A percentile compares a stretch with the other conserved stretches of the same genome.
These are phyloP conservation scores for Drosophila incognita DNA, from an alignment of 2,888 invertebrate species.

Conservation along the genomic window DNA sequence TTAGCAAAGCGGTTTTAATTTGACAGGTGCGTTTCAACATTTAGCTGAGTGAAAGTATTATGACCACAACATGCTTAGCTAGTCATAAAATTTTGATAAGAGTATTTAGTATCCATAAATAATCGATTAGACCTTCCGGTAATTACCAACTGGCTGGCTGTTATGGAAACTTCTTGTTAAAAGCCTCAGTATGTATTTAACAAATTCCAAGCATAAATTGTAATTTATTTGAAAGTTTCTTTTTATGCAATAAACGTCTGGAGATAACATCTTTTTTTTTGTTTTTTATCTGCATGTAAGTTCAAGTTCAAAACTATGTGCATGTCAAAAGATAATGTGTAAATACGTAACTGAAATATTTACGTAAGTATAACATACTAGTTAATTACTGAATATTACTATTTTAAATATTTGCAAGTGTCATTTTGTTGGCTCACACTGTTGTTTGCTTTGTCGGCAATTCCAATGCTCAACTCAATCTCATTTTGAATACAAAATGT, in stretches of 20 bases:
- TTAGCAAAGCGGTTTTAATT: constrained; percentile 30
- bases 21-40: constrained; percentile 35
- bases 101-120: background rate
- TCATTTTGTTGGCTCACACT: background rate
- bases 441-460: background rate
- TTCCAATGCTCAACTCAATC: background rate
- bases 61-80: background rate
- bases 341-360: constrained; percentile 18
- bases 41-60: constrained; percentile 8
- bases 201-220: background rate
- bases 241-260: constrained; percentile 1
- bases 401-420: background rate
- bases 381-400: constrained; percentile 13
- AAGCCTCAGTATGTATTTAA: background rate
- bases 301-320: constrained; percentile 18
- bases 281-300: constrained; percentile 3
- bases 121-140: background rate
- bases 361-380: background rate
- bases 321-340: constrained; percentile 1
- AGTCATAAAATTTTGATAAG: background rate
- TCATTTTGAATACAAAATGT: background rate
- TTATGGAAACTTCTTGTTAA: background rate
- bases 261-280: constrained; percentile 16
- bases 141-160: background rate
- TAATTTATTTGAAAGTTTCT: background rate